Evolutionary conservation across 2,113 vertebrate species (phyloP).

Genomic region (Penelope pileata): DNA sequence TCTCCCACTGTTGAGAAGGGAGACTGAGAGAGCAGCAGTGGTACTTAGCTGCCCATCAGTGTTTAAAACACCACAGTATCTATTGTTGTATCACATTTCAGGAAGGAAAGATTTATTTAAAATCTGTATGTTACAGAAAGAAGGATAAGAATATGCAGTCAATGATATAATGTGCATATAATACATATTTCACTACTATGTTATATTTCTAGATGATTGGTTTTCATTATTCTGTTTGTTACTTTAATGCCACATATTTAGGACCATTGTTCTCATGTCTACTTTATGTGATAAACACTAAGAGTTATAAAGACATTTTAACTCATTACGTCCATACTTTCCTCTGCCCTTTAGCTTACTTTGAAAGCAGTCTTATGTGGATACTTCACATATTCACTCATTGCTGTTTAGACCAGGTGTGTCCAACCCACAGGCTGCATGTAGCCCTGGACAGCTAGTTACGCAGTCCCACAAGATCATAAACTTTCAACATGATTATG

Average conservation of each 20-base stretch:
- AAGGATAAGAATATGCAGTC: neutral
- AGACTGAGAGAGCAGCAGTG: too few relatives aligned
- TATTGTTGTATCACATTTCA: neutral
- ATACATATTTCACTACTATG: neutral
- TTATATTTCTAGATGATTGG: neutral
- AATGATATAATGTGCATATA: fast-evolving
- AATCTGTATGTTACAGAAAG: neutral
- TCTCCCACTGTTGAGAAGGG: too few relatives aligned
- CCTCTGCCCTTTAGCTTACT: neutral
- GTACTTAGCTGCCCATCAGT: too few relatives aligned
- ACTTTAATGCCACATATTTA: neutral
- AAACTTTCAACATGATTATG: too few relatives aligned
- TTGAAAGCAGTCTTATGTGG: neutral
- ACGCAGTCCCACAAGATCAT: too few relatives aligned
- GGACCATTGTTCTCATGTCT: neutral
- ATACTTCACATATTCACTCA: neutral
- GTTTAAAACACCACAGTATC: neutral
- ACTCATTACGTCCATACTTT: neutral
- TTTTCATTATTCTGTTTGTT: neutral
- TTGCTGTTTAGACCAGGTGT: too few relatives aligned
- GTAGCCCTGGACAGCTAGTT: too few relatives aligned
- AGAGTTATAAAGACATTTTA: neutral
- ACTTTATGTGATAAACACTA: neutral
- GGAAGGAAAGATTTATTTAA: neutral
- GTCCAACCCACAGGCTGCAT: too few relatives aligned